Base-by-base conservation (phyloP, 2,888 invertebrate genomes). In the Thysanoteuthis rhombus region DNA sequence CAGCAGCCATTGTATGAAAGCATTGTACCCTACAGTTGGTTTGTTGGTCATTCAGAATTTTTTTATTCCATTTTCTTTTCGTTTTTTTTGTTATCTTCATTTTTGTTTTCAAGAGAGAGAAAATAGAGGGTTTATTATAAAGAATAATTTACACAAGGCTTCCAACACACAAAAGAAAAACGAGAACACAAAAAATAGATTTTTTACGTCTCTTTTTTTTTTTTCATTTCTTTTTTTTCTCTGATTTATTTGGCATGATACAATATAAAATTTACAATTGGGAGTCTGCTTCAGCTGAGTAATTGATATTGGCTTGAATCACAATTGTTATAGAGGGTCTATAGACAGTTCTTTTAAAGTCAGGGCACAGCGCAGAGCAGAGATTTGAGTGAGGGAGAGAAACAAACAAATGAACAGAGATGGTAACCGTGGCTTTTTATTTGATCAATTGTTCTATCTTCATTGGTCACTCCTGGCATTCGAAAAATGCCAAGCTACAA, bases 241-340 rank as follows among this genome's bases (percentile, higher is more conserved):
- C 12, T n/a, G 75, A 75, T 75, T 75, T 75, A 36, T 75, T 75
- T 75, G n/a, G 75, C n/a, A 75, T 75, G 75, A 75, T 75, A 75
- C n/a, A n/a, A 75, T 75, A 75, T 75, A 75, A 75, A n/a, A 75
- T 75, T 75, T 75, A n/a, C 75, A 75, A n/a, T 75, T n/a, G 75
- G 36, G n/a, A 75, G 75, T 75, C 75, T 75, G 75, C 75, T n/a
- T 16, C 3, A 75, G 36, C 75, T 52, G 52, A 75, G n/a, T 75
- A 36, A 75, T 75, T 75, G 75, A 75, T 75, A 75, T 75, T 75
- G n/a, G 75, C 75, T 75, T n/a, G 75, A 75, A 75, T n/a, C 75
- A n/a, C 75, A 75, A 75, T 75, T 75, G 75, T 75, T 75, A 75
- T 75, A 36, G 2, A 25, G 75, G n/a, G 36, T 75, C n/a, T 12